phyloP scores from a whole-genome alignment of 2,113 vertebrate genomes.

The Phaethon lepturus region DNA sequence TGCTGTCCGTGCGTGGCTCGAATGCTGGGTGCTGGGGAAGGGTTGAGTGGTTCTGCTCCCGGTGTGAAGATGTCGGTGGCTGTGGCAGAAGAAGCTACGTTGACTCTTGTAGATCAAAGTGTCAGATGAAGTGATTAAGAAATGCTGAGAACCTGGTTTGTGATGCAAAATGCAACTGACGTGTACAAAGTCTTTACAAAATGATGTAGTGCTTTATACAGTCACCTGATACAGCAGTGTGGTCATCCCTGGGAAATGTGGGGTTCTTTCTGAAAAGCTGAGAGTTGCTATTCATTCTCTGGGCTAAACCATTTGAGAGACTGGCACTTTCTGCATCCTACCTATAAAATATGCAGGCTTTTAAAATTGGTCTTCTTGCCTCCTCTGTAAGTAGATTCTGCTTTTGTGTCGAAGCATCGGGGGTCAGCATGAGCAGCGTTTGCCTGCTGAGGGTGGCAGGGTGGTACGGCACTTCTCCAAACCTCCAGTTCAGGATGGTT shows the following conservation, averaged over 20 bases:
- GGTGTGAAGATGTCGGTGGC: not conserved
- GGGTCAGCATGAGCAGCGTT: accelerated
- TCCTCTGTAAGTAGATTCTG: not conserved
- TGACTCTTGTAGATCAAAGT: not conserved
- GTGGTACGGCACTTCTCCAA: not conserved
- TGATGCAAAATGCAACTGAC: not conserved
- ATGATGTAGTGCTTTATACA: accelerated
- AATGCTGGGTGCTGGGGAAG: not conserved
- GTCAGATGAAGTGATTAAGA: not conserved
- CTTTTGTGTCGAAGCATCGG: not conserved
- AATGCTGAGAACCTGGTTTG: not conserved
- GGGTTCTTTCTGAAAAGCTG: not conserved
- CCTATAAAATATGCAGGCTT: not conserved
- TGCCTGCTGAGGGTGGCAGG: not conserved
- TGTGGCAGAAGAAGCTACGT: not conserved
- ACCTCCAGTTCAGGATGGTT: not conserved
- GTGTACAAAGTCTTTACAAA: not conserved
- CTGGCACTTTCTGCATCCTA: not conserved
- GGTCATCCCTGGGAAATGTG: not conserved
- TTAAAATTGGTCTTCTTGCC: not conserved
- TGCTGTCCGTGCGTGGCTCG: not conserved
- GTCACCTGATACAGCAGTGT: not conserved
- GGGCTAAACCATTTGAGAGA: not conserved
- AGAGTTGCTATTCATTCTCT: not conserved
- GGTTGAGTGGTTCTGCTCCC: not conserved